These are phyloP conservation scores for Rotaria magnacalcarata DNA, from an alignment of 2,888 invertebrate species.

Conservation along the genomic window DNA sequence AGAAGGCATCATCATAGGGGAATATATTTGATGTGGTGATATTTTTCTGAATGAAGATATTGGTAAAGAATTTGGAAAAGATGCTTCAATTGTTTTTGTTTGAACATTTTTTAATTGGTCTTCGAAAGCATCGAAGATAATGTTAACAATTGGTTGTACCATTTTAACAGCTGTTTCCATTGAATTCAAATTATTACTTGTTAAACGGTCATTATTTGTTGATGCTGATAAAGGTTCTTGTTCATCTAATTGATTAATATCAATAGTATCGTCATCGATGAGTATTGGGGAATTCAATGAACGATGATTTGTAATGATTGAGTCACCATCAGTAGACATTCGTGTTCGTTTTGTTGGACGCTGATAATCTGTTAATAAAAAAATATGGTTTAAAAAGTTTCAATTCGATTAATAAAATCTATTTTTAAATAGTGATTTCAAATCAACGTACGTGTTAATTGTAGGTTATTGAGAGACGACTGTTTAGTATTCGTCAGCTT, in stretches of 20 bases:
- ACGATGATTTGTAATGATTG: not conserved
- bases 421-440: too few species aligned
- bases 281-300: not conserved
- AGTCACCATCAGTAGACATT: not conserved
- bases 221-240: not conserved
- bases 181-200: not conserved
- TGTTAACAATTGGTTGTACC: constrained; percentile 22
- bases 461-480: not conserved
- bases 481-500: not conserved
- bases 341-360: not conserved
- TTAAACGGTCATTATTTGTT: not conserved
- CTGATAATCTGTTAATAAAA: not conserved
- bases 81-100: not conserved
- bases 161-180: constrained; percentile 17
- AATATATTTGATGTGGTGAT: not conserved
- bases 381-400: not conserved
- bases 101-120: not conserved
- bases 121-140: constrained; percentile 15
- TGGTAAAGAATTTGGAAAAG: not conserved
- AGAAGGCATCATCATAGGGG: not conserved
- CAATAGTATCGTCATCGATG: not conserved
- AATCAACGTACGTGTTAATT: not conserved
- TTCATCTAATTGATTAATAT: not conserved
- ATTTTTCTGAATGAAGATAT: not conserved
- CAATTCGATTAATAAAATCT: not conserved